phyloP scores from a whole-genome alignment of 2,888 invertebrate species.

The Polydrusus cervinus region DNA sequence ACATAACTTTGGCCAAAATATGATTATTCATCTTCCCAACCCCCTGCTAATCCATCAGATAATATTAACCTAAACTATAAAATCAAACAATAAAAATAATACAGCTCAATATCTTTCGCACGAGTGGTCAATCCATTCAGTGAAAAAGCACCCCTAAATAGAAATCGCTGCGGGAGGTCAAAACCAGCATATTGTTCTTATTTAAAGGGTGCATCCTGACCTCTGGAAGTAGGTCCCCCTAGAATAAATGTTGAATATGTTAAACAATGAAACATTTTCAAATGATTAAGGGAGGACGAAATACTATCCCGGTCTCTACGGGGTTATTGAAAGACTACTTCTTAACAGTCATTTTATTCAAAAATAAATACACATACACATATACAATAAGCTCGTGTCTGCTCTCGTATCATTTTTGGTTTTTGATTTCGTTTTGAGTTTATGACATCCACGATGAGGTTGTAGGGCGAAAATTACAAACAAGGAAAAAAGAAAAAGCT shows the following conservation, averaged over 20 bases:
- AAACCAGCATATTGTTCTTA: conserved; percentile 39
- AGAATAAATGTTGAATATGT: neutral
- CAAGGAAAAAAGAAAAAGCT: too few relatives aligned
- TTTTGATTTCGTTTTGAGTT: too few relatives aligned
- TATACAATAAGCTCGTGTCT: too few relatives aligned
- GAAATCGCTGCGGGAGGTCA: conserved; percentile 31
- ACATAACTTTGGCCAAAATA: conserved; percentile 2
- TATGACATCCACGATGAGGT: too few relatives aligned
- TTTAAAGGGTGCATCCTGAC: conserved; percentile 26
- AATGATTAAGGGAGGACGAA: too few relatives aligned
- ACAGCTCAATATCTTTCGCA: conserved; percentile 49
- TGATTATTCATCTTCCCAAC: conserved; percentile 43
- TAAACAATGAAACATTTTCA: neutral
- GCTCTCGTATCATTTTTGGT: too few relatives aligned
- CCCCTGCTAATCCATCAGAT: conserved; percentile 52
- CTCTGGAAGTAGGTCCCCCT: neutral
- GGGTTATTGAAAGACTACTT: too few relatives aligned
- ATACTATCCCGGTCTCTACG: too few relatives aligned
- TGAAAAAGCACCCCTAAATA: conserved; percentile 40
- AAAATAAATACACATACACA: too few relatives aligned
- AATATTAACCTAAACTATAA: conserved; percentile 48
- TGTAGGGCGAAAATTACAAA: too few relatives aligned
- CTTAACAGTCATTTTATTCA: too few relatives aligned
- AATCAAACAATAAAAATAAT: conserved; percentile 47
- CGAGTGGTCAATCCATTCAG: conserved; percentile 46